Percentiles rank a stretch among this genome's conserved stretches.
Conservation (phyloP, 2,113 vertebrate genomes). For the Cephalopterus ornatus region DNA sequence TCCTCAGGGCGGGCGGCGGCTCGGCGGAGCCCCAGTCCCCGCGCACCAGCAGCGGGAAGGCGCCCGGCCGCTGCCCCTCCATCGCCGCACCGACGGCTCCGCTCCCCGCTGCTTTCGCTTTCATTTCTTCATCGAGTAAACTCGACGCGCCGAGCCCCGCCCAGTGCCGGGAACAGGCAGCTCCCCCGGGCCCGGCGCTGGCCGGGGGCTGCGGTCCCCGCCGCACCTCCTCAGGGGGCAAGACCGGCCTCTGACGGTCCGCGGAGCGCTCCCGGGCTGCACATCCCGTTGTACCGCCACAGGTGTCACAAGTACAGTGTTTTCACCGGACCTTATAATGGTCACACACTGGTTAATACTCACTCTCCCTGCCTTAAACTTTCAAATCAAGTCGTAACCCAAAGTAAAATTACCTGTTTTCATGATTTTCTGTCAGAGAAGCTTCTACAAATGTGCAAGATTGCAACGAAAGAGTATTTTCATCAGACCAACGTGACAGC, state of each 20-base stretch:
- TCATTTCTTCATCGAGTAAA: background rate
- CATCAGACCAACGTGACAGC: no score
- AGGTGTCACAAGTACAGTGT: fast-evolving
- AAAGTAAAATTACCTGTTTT: background rate
- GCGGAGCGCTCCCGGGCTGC: fast-evolving
- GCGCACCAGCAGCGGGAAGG: conserved; percentile 9
- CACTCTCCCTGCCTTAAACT: background rate
- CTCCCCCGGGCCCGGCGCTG: fast-evolving
- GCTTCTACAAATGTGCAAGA: background rate
- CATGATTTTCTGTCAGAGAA: background rate
- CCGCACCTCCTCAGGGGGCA: fast-evolving
- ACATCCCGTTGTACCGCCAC: fast-evolving
- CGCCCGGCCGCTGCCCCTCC: background rate
- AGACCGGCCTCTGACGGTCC: fast-evolving
- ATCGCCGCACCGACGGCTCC: fast-evolving
- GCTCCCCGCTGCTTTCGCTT: background rate
- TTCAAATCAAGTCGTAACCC: fast-evolving
- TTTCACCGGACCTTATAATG: fast-evolving
- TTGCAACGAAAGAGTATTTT: background rate
- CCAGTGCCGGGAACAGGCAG: background rate
- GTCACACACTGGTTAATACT: no score
- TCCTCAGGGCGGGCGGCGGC: conserved; percentile 49
- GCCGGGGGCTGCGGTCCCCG: fast-evolving
- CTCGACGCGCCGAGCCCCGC: background rate
- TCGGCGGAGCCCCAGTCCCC: background rate